Conservation (phyloP, 2,888 invertebrate species). For the Harpagoxenus sublaevis region DNA sequence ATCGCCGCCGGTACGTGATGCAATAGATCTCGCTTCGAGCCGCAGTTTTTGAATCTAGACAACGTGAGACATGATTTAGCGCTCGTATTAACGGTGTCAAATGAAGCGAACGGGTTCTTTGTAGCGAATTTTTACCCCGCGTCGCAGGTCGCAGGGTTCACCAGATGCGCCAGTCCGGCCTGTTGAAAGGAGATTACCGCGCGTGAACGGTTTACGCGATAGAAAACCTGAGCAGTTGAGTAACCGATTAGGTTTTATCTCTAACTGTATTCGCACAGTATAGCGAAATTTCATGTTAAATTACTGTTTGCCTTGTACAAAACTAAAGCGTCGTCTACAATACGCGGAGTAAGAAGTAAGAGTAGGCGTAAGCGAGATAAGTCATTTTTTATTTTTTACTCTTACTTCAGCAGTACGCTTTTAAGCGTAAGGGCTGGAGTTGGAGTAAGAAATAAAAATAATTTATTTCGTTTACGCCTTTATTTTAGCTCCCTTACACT, state of each 20-base stretch:
- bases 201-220: background rate
- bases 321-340: too few species aligned
- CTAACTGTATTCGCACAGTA: background rate
- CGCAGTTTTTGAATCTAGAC: constrained; percentile 4
- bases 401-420: too few species aligned
- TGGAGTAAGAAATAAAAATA: too few species aligned
- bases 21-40: constrained; percentile 35
- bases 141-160: background rate
- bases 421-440: too few species aligned
- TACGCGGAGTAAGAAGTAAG: too few species aligned
- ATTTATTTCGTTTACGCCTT: too few species aligned
- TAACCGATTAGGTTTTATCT: constrained; percentile 8
- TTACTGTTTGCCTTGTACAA: too few species aligned
- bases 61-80: constrained; percentile 9
- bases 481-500: too few species aligned
- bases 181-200: constrained; percentile 36
- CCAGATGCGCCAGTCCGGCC: constrained; percentile 28
- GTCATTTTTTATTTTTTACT: too few species aligned
- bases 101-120: constrained; percentile 18
- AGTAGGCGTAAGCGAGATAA: too few species aligned
- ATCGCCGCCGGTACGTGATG: constrained; percentile 30
- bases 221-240: background rate
- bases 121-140: constrained; percentile 1
- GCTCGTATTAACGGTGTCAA: constrained; percentile 30
- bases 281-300: background rate